Base-by-base conservation (phyloP, 2,888 invertebrate species). In the Trachelus stipa region DNA sequence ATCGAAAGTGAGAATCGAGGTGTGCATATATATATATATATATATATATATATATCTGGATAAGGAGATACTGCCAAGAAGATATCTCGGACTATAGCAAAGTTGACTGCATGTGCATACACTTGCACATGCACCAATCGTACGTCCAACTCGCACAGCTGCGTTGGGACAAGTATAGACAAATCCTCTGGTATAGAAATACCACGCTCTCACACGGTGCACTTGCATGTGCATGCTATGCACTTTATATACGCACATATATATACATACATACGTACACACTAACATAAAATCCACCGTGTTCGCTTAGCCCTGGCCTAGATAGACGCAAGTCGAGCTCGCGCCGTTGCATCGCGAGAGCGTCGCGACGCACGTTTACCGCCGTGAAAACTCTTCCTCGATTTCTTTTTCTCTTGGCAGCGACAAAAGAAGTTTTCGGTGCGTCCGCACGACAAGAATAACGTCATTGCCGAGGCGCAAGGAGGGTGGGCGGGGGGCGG, bases 231-330 rank as follows among this genome's bases (percentile, higher is more conserved):
- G 79, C 77, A 56, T 23, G 56, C 15, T 23, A 56, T 56, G 56
- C 56, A 56, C 23, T 56, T 56, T 56, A 56, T 56, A 56, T 56
- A 56, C 56, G 56, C 56, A 56, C 12, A 35, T 12, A 12, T 1
- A 35, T 23, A 74, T 69, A 73, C n/a, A 35, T 69, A 73, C 69
- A 75, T 76, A 31, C 77, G 78, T 77, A 73, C 74, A 56, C 56
- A 56, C 40, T 6, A 56, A 6, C 23, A 56, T 56, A 56, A 23
- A 23, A 15, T 56, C 23, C 40, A 9, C 40, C 40, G 56, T 56
- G 56, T 56, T 56, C 56, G 56, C 56, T 88, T 90, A 91, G 90
- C 91, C 91, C 89, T 91, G 91, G 91, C 91, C 91, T 91, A 91
- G 91, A 91, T 91, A 90, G 86, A 79, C 74, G 74, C 74, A 68